Evolutionary conservation across 2,888 invertebrate species (phyloP).

Genomic region (Baronia brevicornis): DNA sequence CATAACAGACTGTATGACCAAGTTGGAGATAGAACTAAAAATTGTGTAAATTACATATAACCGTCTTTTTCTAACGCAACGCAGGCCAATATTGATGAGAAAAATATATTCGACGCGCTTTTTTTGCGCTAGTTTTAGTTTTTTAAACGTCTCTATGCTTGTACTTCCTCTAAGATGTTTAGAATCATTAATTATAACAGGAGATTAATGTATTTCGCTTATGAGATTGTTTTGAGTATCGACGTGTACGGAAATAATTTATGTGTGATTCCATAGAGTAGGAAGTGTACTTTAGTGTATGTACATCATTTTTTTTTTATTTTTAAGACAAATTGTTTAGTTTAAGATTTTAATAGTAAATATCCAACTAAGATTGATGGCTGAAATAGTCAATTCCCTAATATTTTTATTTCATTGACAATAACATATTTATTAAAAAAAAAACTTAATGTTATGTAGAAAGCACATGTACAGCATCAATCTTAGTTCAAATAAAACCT

Average conservation of each 20-base stretch:
- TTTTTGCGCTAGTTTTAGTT: too few species aligned
- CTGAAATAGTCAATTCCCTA: constrained; percentile 19
- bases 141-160: too few species aligned
- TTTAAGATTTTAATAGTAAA: constrained; percentile 23
- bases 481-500: constrained; percentile 30
- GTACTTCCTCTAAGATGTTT: too few species aligned
- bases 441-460: constrained; percentile 21
- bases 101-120: too few species aligned
- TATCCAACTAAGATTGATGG: constrained; percentile 36
- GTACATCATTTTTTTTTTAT: constrained; percentile 39
- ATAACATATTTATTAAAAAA: constrained; percentile 22
- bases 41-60: too few species aligned
- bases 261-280: constrained; percentile 69
- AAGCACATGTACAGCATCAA: constrained; percentile 38
- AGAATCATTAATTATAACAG: constrained; percentile 43
- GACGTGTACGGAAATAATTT: constrained; percentile 65
- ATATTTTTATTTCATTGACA: constrained; percentile 22
- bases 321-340: constrained; percentile 24
- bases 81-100: too few species aligned
- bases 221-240: constrained; percentile 63
- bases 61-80: too few species aligned
- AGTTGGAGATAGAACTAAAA: too few species aligned
- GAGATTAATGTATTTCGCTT: constrained; percentile 39
- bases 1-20: too few species aligned
- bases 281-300: constrained; percentile 53